These are phyloP conservation scores for Pararge aegeria DNA, from an alignment of 1,140 invertebrate species.

Conservation along the genomic window DNA sequence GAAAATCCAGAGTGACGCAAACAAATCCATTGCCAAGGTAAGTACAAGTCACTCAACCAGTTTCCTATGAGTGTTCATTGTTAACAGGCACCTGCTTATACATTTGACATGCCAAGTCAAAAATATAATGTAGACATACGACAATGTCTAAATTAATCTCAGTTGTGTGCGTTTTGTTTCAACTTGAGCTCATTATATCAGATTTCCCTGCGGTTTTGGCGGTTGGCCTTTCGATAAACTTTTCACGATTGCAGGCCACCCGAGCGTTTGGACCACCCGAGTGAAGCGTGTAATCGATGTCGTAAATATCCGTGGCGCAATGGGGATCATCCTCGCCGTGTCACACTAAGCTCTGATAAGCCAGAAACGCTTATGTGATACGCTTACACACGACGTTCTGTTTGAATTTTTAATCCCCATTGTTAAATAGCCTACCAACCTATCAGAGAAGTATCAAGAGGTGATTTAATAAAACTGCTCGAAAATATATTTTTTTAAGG, in stretches of 20 bases:
- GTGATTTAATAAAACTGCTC: too few species aligned
- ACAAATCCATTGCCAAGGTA: constrained; percentile 44
- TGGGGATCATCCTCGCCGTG: constrained; percentile 53
- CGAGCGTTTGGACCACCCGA: constrained; percentile 58
- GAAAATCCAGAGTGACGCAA: constrained; percentile 32
- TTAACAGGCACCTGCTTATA: constrained; percentile 35
- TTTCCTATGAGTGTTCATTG: constrained; percentile 43
- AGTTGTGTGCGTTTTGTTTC: constrained; percentile 29
- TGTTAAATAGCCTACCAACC: too few species aligned
- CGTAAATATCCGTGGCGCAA: constrained; percentile 72
- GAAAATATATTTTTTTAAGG: too few species aligned
- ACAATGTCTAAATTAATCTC: constrained; percentile 40
- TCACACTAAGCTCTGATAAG: constrained; percentile 60
- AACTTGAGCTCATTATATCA: constrained; percentile 39
- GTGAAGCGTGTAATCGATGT: constrained; percentile 50
- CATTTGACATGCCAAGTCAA: constrained; percentile 45
- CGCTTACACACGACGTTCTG: constrained; percentile 38
- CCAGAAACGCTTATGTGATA: constrained; percentile 34
- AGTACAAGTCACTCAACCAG: constrained; percentile 43
- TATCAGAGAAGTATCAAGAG: too few species aligned
- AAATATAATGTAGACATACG: constrained; percentile 42
- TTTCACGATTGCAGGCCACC: constrained; percentile 52
- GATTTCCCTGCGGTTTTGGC: constrained; percentile 51
- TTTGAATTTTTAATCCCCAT: constrained; percentile 33
- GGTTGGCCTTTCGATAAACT: constrained; percentile 63